Evolutionary conservation across 1,140 invertebrate species (phyloP).

Genomic region (Arctopsyche grandis): DNA sequence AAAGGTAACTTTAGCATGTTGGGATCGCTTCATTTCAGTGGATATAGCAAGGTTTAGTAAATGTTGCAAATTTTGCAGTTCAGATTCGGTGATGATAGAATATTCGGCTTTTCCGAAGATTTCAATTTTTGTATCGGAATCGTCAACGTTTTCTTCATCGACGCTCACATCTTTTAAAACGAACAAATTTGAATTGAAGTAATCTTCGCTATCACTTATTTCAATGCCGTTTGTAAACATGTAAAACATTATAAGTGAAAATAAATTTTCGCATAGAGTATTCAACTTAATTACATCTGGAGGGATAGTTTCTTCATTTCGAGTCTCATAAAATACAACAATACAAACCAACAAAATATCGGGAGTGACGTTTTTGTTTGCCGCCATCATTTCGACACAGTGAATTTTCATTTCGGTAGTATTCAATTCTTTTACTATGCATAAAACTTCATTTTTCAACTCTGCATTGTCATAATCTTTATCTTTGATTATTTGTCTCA

Average conservation of each 20-base stretch:
- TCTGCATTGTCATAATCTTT: conserved; percentile 61
- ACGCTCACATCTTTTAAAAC: not conserved
- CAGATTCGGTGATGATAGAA: conserved; percentile 54
- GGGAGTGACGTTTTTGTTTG: conserved; percentile 69
- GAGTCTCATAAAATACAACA: conserved; percentile 62
- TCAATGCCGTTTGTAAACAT: conserved; percentile 45
- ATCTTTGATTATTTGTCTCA: conserved; percentile 75
- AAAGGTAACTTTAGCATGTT: conserved; percentile 58
- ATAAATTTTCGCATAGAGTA: conserved; percentile 55
- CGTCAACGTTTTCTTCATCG: conserved; percentile 14
- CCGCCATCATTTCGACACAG: conserved; percentile 76
- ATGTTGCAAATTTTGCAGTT: conserved; percentile 60
- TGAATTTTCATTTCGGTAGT: conserved; percentile 79
- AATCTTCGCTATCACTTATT: not conserved
- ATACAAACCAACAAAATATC: conserved; percentile 67
- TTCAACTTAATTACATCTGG: conserved; percentile 52
- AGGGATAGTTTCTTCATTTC: conserved; percentile 51
- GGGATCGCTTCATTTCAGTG: conserved; percentile 52
- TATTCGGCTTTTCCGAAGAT: not conserved
- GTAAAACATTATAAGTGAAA: conserved; percentile 43
- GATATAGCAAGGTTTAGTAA: conserved; percentile 59
- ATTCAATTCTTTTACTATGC: conserved; percentile 73
- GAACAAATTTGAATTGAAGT: not conserved
- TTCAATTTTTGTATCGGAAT: not conserved
- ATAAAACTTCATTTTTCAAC: conserved; percentile 64